A percentile compares a stretch with the other conserved stretches of the same genome.
Conservation (phyloP, 2,888 invertebrate genomes). For the Cordilura impudica region DNA sequence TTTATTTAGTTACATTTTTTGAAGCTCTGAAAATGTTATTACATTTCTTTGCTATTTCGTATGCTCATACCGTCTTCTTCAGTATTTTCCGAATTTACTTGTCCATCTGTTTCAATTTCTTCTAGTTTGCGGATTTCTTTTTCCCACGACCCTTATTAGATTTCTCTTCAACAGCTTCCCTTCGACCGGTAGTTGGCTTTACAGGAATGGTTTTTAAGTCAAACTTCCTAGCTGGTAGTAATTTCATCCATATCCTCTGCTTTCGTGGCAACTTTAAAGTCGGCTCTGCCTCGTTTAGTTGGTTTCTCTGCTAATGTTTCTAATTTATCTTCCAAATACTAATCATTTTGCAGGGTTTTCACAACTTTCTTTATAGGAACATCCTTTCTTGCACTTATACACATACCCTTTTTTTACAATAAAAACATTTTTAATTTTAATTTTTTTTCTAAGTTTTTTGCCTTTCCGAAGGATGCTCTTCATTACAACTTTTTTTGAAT, state of each 20-base stretch:
- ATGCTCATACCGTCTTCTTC: too few relatives aligned
- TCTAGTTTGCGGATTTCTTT: conserved; percentile 45
- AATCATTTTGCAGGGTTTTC: background rate
- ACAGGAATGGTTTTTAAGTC: conserved; percentile 52
- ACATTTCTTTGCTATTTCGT: conserved; percentile 30
- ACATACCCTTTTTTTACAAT: conserved; percentile 34
- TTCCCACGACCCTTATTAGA: conserved; percentile 59
- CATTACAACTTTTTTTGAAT: conserved; percentile 57
- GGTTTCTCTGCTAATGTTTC: conserved; percentile 58
- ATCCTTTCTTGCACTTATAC: conserved; percentile 55
- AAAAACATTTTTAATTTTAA: too few relatives aligned
- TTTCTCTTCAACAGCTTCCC: conserved; percentile 31
- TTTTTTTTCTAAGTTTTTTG: too few relatives aligned
- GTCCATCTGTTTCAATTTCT: conserved; percentile 30
- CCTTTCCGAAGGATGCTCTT: conserved; percentile 49
- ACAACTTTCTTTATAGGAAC: conserved; percentile 28
- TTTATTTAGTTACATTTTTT: too few relatives aligned
- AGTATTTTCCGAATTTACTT: conserved; percentile 59
- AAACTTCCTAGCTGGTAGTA: conserved; percentile 22
- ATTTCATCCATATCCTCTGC: background rate
- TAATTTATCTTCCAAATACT: background rate
- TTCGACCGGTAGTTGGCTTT: conserved; percentile 41
- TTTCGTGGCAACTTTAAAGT: conserved; percentile 50
- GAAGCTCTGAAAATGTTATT: too few relatives aligned
- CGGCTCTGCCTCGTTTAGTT: conserved; percentile 58